Evolutionary conservation across 2,113 vertebrate species (phyloP).

Genomic region (Dissostichus mawsoni): DNA sequence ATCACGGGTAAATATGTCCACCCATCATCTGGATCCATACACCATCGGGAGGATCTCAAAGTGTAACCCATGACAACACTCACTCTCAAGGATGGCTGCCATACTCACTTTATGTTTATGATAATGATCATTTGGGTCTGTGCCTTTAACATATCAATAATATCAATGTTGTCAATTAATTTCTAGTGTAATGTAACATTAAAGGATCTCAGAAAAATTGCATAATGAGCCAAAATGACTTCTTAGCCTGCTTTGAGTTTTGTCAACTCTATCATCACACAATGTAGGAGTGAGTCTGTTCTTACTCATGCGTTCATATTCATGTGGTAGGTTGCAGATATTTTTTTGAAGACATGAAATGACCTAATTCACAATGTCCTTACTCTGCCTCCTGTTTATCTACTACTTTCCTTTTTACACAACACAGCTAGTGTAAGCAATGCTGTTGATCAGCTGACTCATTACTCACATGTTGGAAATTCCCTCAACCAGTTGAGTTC

Average conservation of each 20-base stretch:
- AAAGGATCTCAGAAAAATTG: not conserved
- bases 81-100: not conserved
- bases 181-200: not conserved
- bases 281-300: not conserved
- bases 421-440: not conserved
- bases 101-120: not conserved
- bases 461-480: constrained; percentile 1
- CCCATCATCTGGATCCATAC: constrained; percentile 1
- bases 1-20: constrained; percentile 42
- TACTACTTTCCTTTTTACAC: not conserved
- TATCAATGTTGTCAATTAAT: too few species aligned
- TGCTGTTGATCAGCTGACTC: not conserved
- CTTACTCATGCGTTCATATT: not conserved
- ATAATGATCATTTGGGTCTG: not conserved
- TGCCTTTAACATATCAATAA: too few species aligned
- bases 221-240: not conserved
- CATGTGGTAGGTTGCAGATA: not conserved
- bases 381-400: constrained; percentile 6
- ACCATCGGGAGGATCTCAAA: not conserved
- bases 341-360: not conserved
- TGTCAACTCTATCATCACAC: not conserved
- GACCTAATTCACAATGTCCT: not conserved
- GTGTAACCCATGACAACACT: too few species aligned
- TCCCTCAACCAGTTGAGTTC: not conserved
- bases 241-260: not conserved